A percentile compares a stretch with the other conserved stretches of the same genome.
Evolutionary conservation across 1,140 invertebrate species (phyloP).

Genomic region (Fopius arisanus): DNA sequence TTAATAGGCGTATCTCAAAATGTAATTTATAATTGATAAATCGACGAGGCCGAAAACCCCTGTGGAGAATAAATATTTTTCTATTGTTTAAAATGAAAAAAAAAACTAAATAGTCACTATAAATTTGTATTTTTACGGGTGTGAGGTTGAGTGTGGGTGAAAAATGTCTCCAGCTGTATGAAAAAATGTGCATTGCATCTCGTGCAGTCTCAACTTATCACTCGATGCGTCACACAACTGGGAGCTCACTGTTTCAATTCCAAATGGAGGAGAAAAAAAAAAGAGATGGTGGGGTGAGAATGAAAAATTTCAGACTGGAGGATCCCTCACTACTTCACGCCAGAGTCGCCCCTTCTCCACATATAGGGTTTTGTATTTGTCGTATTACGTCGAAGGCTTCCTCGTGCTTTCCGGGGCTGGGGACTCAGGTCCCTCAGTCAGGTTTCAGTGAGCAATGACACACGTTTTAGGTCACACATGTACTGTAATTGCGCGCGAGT

Average conservation of each 20-base stretch:
- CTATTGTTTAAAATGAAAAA: no score
- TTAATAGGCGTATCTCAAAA: no score
- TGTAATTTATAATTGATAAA: no score
- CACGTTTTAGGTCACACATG: slow-evolving; percentile 9
- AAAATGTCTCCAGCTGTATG: no score
- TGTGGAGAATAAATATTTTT: no score
- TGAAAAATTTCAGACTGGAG: background rate
- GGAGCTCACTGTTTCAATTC: background rate
- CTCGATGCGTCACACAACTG: no score
- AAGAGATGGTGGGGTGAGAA: background rate
- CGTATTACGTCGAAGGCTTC: background rate
- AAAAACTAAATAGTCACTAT: no score
- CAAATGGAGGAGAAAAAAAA: background rate
- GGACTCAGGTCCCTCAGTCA: background rate
- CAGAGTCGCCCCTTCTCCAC: background rate
- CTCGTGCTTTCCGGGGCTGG: background rate
- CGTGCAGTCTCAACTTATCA: no score
- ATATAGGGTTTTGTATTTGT: background rate
- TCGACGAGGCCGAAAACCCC: no score
- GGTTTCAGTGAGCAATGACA: slow-evolving; percentile 2
- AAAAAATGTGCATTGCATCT: no score
- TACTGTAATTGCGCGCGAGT: slow-evolving; percentile 30
- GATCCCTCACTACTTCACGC: background rate
- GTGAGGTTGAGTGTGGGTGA: no score
- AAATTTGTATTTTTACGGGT: no score